These are phyloP conservation scores for Pachypanchax playfairii DNA, from an alignment of 2,113 vertebrate species.

Conservation along the genomic window DNA sequence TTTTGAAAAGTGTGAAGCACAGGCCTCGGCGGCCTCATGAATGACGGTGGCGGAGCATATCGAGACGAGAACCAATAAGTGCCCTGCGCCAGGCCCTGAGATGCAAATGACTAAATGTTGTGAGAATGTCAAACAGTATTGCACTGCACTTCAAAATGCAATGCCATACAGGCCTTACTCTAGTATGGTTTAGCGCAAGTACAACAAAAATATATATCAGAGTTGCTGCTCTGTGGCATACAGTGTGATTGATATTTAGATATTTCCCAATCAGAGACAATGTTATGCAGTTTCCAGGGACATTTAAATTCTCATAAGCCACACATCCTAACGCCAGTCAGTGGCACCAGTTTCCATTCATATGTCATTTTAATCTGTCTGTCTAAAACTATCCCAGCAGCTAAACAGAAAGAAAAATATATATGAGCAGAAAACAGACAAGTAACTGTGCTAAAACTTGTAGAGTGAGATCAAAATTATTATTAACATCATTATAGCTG, in stretches of 20 bases:
- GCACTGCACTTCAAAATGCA: neutral
- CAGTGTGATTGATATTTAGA: constrained; percentile 29
- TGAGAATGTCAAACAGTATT: constrained; percentile 8
- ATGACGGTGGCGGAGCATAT: constrained; percentile 24
- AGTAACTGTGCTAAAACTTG: constrained; percentile 18
- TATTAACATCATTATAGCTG: constrained; percentile 8
- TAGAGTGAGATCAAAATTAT: constrained; percentile 5
- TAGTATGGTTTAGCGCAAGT: neutral
- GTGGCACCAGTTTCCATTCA: constrained; percentile 29
- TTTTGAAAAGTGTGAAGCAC: constrained; percentile 46
- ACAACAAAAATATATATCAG: constrained; percentile 3
- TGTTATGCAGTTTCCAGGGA: constrained; percentile 11
- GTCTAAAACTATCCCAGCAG: constrained; percentile 15
- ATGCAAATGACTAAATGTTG: constrained; percentile 27
- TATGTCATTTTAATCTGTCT: constrained; percentile 32
- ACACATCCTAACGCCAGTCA: constrained; percentile 28
- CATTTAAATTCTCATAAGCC: constrained; percentile 35
- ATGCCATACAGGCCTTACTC: neutral
- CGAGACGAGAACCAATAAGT: constrained; percentile 30
- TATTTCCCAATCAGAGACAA: constrained; percentile 24
- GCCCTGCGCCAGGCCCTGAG: neutral
- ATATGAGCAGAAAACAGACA: neutral
- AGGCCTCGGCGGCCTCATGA: constrained; percentile 18
- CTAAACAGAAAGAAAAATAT: constrained; percentile 39
- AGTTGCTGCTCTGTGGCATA: neutral